Evolutionary conservation across 2,888 invertebrate genomes (phyloP), one percentile per base, ranked within the genome.

Genomic region (Nomada ferruginata): DNA sequence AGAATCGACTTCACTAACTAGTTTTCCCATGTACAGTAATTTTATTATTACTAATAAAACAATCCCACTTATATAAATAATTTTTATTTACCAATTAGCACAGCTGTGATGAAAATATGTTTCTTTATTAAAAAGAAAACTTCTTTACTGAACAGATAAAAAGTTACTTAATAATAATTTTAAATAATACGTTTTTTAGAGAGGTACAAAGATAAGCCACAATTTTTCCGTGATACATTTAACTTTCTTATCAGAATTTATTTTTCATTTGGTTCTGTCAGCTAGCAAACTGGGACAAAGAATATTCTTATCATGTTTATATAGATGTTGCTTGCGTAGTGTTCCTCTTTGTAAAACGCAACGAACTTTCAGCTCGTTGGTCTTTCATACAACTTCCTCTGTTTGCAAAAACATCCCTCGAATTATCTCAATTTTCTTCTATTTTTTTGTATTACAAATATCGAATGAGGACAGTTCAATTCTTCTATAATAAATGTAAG

Each of bases 291-390:
- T 15, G 13, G n/a, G 36, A 61, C 63, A 63, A 63, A 23, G 15
- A 44, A 63, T n/a, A 11, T 15, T 20, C 20, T 20, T 42, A 5
- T 15, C n/a, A 47, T 50, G 47, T 29, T 64, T 29, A 64, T n/a
- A 50, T 23, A 23, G 50, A 50, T 26, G 10, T 64, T 10, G 20
- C 63, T 50, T 47, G 9, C 15, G 20, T 20, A 63, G 20, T 64
- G 47, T 64, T 18, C 23, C n/a, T 47, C 26, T 64, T 64, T 50
- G 64, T 47, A 18, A 64, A 26, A 64, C 47, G 23, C 18, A 13
- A 63, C 15, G 15, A 44, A 63, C 44, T 63, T 63, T 20, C 15
- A 15, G 44, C 44, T 44, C 63, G 42, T 63, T 44, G 63, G 26
- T 23, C 26, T 26, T 47, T 64, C 44, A 50, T 64, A 50, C 50